These are phyloP conservation scores for Paradoxurus hermaphroditus DNA, from an alignment of 2,113 vertebrate species.

Conservation along the genomic window DNA sequence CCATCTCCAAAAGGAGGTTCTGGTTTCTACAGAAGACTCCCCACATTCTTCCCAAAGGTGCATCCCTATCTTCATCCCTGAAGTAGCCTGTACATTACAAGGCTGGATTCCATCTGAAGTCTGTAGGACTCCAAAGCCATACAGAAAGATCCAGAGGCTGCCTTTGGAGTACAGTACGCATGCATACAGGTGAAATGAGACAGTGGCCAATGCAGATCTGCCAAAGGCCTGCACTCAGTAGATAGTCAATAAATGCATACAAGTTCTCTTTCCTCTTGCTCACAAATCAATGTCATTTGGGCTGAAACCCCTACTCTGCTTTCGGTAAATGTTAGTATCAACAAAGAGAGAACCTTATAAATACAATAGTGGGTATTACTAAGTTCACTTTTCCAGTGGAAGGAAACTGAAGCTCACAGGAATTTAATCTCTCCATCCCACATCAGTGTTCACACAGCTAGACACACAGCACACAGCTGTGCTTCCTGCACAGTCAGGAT, in stretches of 20 bases:
- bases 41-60: not conserved
- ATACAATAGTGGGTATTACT: not conserved
- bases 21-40: not conserved
- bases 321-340: not conserved
- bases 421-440: not conserved
- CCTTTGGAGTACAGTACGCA: not conserved
- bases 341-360: not conserved
- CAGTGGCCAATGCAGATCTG: not conserved
- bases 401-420: not conserved
- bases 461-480: no score
- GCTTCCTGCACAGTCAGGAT: not conserved
- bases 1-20: not conserved
- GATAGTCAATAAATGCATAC: not conserved
- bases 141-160: not conserved
- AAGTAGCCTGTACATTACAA: not conserved
- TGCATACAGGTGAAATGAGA: rapidly evolving
- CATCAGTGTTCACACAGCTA: not conserved
- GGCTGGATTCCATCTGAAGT: not conserved
- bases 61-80: not conserved
- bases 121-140: not conserved
- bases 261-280: not conserved
- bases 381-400: not conserved
- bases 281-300: not conserved
- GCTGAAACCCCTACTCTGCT: not conserved
- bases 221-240: not conserved